phyloP scores from a whole-genome alignment of 2,797 vertebrate genomes.

The Fundulus diaphanus region DNA sequence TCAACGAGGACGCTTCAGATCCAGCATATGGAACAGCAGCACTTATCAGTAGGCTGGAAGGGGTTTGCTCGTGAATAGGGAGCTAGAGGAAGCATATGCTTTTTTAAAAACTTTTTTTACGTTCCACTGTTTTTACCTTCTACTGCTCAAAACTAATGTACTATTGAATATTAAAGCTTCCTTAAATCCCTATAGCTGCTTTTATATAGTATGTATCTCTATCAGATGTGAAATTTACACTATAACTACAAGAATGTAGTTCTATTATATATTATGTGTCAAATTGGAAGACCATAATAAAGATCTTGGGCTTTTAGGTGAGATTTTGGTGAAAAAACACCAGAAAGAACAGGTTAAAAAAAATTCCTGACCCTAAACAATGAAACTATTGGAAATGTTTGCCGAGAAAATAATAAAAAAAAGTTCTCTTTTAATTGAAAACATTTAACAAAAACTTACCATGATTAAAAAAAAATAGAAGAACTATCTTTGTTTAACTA shows the following conservation, averaged over 20 bases:
- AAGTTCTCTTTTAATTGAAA: not conserved
- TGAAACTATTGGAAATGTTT: not conserved
- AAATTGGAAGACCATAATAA: too few relatives aligned
- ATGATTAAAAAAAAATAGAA: not conserved
- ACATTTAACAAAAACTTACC: not conserved
- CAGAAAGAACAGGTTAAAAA: too few relatives aligned
- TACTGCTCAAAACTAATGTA: not conserved
- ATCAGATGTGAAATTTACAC: too few relatives aligned
- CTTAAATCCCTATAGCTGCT: not conserved
- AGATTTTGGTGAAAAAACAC: too few relatives aligned
- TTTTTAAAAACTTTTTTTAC: slow-evolving; percentile 21
- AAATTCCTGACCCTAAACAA: not conserved
- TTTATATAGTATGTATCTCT: not conserved
- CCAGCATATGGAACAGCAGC: slow-evolving; percentile 41
- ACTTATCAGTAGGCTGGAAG: slow-evolving; percentile 33
- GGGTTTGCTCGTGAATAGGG: slow-evolving; percentile 8
- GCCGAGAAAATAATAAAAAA: not conserved
- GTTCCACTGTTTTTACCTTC: not conserved
- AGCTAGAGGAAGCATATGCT: slow-evolving; percentile 3
- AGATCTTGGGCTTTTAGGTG: too few relatives aligned
- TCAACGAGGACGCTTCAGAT: slow-evolving; percentile 39
- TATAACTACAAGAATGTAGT: too few relatives aligned
- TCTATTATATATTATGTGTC: too few relatives aligned
- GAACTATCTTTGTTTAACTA: not conserved
- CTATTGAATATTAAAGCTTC: not conserved